These are phyloP conservation scores for Epizoanthus stellaris DNA, from an alignment of 92 coral and sea anemone genomes.

Conservation along the genomic window DNA sequence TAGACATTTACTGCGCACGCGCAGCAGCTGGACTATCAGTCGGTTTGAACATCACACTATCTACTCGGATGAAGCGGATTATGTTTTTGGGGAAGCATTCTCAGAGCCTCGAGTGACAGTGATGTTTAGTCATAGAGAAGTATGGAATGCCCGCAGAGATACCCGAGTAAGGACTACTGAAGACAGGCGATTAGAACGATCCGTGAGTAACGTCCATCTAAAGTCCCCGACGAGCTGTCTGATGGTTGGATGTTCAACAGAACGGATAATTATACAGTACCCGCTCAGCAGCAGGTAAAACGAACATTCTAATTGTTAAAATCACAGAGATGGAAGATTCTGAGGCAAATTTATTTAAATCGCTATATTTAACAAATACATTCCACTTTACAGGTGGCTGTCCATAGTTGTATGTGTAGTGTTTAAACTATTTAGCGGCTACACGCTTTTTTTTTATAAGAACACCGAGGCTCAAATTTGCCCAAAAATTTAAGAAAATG, in stretches of 20 bases:
- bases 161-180: slow-evolving; percentile 72
- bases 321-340: too few relatives aligned
- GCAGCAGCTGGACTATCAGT: slow-evolving; percentile 67
- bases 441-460: too few relatives aligned
- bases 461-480: too few relatives aligned
- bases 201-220: slow-evolving; percentile 68
- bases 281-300: slow-evolving; percentile 41
- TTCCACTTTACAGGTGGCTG: too few relatives aligned
- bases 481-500: too few relatives aligned
- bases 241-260: slow-evolving; percentile 91
- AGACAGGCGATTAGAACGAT: slow-evolving; percentile 84
- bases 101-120: slow-evolving; percentile 76
- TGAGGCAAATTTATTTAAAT: too few relatives aligned
- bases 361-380: too few relatives aligned
- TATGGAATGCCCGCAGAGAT: slow-evolving; percentile 86
- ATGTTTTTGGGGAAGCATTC: slow-evolving; percentile 59
- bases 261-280: slow-evolving; percentile 80
- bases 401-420: too few relatives aligned
- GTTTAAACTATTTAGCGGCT: too few relatives aligned
- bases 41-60: slow-evolving; percentile 76
- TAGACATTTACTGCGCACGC: slow-evolving; percentile 74
- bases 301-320: too few relatives aligned
- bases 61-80: slow-evolving; percentile 68
- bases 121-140: slow-evolving; percentile 84
- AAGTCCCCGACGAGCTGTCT: slow-evolving; percentile 79